These are phyloP conservation scores for Lutjanus erythropterus DNA, from an alignment of 2,113 vertebrate species.

Conservation along the genomic window DNA sequence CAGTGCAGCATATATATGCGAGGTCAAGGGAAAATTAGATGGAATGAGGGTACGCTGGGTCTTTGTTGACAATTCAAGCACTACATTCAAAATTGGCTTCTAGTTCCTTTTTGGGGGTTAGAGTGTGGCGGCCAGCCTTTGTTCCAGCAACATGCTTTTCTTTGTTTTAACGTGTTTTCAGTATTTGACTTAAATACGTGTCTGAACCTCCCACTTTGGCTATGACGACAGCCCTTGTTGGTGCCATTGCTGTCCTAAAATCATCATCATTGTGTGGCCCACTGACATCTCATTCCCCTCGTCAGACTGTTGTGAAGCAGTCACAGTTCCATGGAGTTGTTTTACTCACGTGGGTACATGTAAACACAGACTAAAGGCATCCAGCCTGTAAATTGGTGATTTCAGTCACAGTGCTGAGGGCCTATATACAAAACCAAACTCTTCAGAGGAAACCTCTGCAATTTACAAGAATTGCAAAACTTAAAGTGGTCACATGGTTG, in stretches of 20 bases:
- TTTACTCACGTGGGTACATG: conserved; percentile 73
- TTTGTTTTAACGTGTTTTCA: conserved; percentile 54
- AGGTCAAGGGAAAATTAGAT: conserved; percentile 76
- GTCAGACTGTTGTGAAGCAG: conserved; percentile 59
- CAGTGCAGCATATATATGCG: conserved; percentile 63
- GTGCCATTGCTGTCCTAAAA: conserved; percentile 33
- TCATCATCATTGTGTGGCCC: conserved; percentile 59
- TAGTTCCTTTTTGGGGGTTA: conserved; percentile 45
- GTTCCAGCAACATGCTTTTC: conserved; percentile 41
- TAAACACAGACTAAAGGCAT: conserved; percentile 79
- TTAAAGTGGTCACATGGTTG: conserved; percentile 47
- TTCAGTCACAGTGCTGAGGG: conserved; percentile 61
- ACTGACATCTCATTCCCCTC: conserved; percentile 46
- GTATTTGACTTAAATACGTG: conserved; percentile 36
- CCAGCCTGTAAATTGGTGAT: conserved; percentile 71
- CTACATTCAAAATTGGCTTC: conserved; percentile 34
- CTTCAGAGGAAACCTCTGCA: conserved; percentile 65
- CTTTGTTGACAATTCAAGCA: conserved; percentile 69
- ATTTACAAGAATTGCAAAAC: conserved; percentile 61
- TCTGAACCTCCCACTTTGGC: conserved; percentile 40
- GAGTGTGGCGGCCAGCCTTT: conserved; percentile 33
- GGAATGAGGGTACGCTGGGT: conserved; percentile 50
- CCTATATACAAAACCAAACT: conserved; percentile 63
- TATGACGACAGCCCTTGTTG: neutral
- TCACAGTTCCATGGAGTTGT: conserved; percentile 47